Evolutionary conservation across 2,888 invertebrate species (phyloP).

Genomic region (Caenorhabditis drosophilae): DNA sequence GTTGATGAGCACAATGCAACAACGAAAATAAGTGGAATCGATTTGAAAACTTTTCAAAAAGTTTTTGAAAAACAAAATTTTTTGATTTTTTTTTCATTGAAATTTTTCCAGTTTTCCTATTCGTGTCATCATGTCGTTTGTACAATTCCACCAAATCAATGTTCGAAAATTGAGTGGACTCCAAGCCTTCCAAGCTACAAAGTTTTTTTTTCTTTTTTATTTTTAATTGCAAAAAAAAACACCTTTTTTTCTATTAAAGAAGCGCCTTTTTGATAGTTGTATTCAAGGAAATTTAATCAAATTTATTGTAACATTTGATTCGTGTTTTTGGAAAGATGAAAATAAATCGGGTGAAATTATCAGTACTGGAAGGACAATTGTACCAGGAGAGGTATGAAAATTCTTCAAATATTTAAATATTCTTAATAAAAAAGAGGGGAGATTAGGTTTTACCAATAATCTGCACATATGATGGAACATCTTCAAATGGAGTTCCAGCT

Average conservation of each 20-base stretch:
- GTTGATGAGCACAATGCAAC: constrained; percentile 6
- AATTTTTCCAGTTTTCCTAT: constrained; percentile 7
- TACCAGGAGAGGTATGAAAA: constrained; percentile 41
- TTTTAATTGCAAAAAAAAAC: no score
- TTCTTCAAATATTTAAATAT: constrained; percentile 1
- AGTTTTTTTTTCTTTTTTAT: no score
- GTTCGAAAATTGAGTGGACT: constrained; percentile 31
- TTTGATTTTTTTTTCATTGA: no score
- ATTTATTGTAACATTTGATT: constrained; percentile 70
- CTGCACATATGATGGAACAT: constrained; percentile 37
- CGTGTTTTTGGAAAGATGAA: constrained; percentile 71
- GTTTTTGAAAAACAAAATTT: neutral
- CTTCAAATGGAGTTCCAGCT: constrained; percentile 68
- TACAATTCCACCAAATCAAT: constrained; percentile 52
- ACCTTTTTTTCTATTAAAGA: no score
- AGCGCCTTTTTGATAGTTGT: constrained; percentile 30
- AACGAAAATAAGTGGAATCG: constrained; percentile 1
- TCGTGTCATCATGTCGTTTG: constrained; percentile 33
- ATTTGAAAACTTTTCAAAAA: neutral
- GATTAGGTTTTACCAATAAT: constrained; percentile 22
- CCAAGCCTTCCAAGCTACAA: constrained; percentile 34
- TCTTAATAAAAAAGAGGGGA: neutral
- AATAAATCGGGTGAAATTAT: constrained; percentile 70
- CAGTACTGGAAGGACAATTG: constrained; percentile 41
- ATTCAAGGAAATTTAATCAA: constrained; percentile 67